These are phyloP conservation scores for Notiomystis cincta DNA, from an alignment of 2,113 vertebrate species.

Conservation along the genomic window DNA sequence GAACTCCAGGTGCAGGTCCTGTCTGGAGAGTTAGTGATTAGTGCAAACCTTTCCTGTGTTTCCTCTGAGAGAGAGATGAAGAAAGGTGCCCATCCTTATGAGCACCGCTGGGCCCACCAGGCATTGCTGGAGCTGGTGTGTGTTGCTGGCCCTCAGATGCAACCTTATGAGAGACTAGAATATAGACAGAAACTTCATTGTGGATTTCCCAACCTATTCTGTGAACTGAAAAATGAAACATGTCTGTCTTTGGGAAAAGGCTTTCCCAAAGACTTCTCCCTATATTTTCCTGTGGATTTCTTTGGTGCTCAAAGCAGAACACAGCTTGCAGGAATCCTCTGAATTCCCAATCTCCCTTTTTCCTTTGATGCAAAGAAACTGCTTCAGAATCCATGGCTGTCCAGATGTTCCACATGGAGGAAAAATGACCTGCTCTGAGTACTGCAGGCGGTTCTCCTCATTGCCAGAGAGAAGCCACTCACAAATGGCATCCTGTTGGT, in stretches of 20 bases:
- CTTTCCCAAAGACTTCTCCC: background rate
- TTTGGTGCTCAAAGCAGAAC: background rate
- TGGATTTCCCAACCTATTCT: background rate
- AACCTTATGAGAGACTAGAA: background rate
- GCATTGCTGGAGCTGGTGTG: background rate
- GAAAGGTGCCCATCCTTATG: background rate
- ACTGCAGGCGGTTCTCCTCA: background rate
- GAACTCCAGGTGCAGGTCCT: background rate
- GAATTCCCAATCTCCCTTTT: background rate
- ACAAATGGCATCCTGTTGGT: background rate
- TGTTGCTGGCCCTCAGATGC: background rate
- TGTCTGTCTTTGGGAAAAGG: background rate
- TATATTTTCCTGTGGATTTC: background rate
- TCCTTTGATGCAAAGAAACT: background rate
- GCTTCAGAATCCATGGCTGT: background rate
- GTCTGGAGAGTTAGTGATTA: background rate
- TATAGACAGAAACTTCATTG: background rate
- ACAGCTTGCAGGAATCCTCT: background rate
- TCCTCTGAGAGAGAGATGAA: background rate
- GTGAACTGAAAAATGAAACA: background rate
- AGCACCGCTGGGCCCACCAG: fast-evolving
- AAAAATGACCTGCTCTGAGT: background rate
- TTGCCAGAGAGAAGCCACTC: background rate
- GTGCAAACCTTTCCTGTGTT: background rate
- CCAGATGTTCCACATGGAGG: background rate